Conservation (phyloP, 2,888 invertebrate genomes). For the Isoperla grammatica region DNA sequence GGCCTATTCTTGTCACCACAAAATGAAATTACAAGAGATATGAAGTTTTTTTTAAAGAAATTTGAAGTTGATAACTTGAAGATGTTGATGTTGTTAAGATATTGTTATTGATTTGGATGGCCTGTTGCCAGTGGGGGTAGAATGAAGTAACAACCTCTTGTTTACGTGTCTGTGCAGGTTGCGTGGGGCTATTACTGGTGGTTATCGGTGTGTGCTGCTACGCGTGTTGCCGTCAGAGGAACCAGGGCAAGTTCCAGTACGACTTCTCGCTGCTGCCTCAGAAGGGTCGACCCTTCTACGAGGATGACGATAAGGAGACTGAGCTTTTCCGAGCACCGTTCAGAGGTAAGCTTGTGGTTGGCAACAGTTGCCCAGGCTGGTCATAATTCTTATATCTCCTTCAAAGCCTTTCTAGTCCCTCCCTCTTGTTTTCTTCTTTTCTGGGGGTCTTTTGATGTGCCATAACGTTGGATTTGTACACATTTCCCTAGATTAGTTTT, state of each 20-base stretch:
- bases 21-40: too few relatives aligned
- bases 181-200: slow-evolving; percentile 51
- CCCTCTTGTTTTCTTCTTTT: too few relatives aligned
- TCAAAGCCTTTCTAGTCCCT: neutral
- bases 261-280: slow-evolving; percentile 56
- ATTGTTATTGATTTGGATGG: too few relatives aligned
- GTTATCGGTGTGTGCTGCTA: slow-evolving; percentile 53
- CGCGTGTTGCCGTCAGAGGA: slow-evolving; percentile 46
- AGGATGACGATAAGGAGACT: slow-evolving; percentile 49
- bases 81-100: too few relatives aligned
- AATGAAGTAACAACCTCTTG: too few relatives aligned
- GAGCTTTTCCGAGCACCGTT: slow-evolving; percentile 45
- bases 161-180: too few relatives aligned
- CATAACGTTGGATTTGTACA: too few relatives aligned
- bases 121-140: too few relatives aligned
- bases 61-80: too few relatives aligned
- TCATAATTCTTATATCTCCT: neutral
- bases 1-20: too few relatives aligned
- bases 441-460: too few relatives aligned
- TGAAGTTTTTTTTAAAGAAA: neutral
- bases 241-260: slow-evolving; percentile 46
- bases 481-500: too few relatives aligned
- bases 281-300: slow-evolving; percentile 43
- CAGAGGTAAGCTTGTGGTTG: slow-evolving; percentile 34
- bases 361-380: neutral